Percentiles rank a stretch among this genome's conserved stretches.
Evolutionary conservation across 2,113 vertebrate species (phyloP).

Genomic region (Rattus norvegicus): DNA sequence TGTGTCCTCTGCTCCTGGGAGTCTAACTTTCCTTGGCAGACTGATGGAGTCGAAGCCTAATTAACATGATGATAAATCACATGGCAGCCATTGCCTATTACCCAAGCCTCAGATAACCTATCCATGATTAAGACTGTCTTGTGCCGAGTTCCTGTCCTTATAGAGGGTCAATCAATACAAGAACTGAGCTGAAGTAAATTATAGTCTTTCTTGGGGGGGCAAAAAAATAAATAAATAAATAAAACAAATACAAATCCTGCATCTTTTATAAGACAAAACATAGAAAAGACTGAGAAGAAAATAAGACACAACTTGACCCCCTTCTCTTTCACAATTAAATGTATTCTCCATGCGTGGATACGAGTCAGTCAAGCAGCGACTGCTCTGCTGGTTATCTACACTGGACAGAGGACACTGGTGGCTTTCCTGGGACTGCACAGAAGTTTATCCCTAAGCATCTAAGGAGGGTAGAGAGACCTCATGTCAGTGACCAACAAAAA

Average conservation of each 20-base stretch:
- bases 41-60: slow-evolving; percentile 69
- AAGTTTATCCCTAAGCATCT: neutral
- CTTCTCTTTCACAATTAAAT: neutral
- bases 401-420: neutral
- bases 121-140: neutral
- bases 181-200: neutral
- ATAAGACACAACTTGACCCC: neutral
- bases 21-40: slow-evolving; percentile 67
- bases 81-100: slow-evolving; percentile 48
- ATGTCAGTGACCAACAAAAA: neutral
- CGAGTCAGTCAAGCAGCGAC: neutral
- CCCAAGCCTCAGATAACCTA: slow-evolving; percentile 47
- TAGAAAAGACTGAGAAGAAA: neutral
- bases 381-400: neutral
- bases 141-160: neutral
- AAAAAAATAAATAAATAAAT: too few relatives aligned
- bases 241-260: neutral
- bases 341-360: neutral
- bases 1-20: slow-evolving; percentile 58
- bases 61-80: slow-evolving; percentile 78
- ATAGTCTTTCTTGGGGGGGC: neutral
- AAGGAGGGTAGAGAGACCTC: neutral
- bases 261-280: slow-evolving; percentile 18
- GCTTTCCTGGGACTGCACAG: neutral
- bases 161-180: neutral